Evolutionary conservation across 2,888 invertebrate species (phyloP).

Genomic region (Caenorhabditis zanzibari): DNA sequence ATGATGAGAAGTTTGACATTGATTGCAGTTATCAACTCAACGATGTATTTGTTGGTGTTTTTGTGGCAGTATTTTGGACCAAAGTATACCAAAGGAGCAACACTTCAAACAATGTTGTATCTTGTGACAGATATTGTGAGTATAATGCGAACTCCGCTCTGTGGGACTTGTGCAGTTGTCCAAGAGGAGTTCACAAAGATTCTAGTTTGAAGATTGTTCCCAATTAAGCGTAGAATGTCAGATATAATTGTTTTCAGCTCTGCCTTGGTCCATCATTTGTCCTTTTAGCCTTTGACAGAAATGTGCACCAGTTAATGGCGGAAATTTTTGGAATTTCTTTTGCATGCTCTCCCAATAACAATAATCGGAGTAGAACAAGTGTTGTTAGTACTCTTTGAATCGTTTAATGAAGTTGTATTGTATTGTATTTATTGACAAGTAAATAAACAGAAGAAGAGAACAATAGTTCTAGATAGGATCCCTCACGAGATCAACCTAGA

Average conservation of each 20-base stretch:
- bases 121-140: constrained; percentile 8
- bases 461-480: too few species aligned
- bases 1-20: constrained; percentile 18
- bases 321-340: too few species aligned
- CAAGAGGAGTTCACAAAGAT: too few species aligned
- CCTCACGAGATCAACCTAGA: too few species aligned
- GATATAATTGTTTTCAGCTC: constrained; percentile 1
- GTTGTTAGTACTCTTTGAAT: constrained; percentile 1
- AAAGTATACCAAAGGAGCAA: not conserved
- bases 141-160: too few species aligned
- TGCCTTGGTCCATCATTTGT: not conserved
- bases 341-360: not conserved
- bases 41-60: not conserved
- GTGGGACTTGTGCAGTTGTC: too few species aligned
- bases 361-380: not conserved
- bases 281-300: constrained; percentile 3
- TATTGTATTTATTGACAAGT: too few species aligned
- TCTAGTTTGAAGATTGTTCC: too few species aligned
- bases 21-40: constrained; percentile 6
- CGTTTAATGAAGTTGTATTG: too few species aligned
- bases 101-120: not conserved
- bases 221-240: too few species aligned
- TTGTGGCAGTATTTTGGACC: constrained; percentile 7
- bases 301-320: not conserved
- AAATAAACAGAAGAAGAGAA: too few species aligned